Conservation (phyloP, 2,888 invertebrate genomes). For the Cryptops parisi region DNA sequence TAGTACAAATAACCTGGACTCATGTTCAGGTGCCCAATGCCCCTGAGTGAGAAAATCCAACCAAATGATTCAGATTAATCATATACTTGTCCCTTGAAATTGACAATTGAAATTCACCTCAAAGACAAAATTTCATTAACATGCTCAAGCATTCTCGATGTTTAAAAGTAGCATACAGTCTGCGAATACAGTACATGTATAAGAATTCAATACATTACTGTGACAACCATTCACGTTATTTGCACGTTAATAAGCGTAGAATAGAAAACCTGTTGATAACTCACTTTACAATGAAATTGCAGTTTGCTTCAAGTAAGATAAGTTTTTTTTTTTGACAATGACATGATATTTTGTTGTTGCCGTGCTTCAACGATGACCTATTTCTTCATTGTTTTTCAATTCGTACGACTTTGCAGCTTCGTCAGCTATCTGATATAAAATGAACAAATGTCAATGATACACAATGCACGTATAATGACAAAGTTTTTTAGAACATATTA, state of each 20-base stretch:
- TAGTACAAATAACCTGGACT: too few species aligned
- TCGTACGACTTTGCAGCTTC: constrained; percentile 53
- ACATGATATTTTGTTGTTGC: constrained; percentile 98
- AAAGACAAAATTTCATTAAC: constrained; percentile 96
- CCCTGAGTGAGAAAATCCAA: too few species aligned
- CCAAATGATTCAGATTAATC: too few species aligned
- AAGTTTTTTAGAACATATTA: too few species aligned
- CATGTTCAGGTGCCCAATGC: too few species aligned
- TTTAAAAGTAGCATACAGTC: constrained; percentile 90
- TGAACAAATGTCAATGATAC: too few species aligned
- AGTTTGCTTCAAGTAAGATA: constrained; percentile 87
- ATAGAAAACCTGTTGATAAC: too few species aligned
- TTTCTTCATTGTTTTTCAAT: constrained; percentile 96
- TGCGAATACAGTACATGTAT: too few species aligned
- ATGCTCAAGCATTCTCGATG: constrained; percentile 95
- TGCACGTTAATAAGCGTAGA: too few species aligned
- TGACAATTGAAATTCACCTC: constrained; percentile 98
- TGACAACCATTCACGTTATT: background rate
- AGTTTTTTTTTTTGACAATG: constrained; percentile 97
- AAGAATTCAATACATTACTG: background rate
- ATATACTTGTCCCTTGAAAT: constrained; percentile 51
- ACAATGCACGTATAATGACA: too few species aligned
- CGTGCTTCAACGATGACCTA: constrained; percentile 91
- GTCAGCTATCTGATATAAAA: constrained; percentile 1
- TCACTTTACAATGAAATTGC: constrained; percentile 78